phyloP scores from a whole-genome alignment of 2,113 vertebrate genomes.

The Barnardius zonarius region DNA sequence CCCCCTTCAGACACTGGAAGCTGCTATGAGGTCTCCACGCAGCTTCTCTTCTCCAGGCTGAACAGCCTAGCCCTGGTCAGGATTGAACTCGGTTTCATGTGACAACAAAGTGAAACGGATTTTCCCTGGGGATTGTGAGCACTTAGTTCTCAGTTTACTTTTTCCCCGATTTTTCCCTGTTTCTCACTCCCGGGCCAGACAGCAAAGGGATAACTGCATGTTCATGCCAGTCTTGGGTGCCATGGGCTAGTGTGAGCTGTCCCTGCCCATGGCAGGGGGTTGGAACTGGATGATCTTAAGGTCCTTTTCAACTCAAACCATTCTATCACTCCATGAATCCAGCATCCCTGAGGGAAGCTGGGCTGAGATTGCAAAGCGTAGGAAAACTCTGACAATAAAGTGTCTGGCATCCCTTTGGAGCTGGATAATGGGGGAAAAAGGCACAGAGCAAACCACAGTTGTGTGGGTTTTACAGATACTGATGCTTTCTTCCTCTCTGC shows the following conservation, averaged over 20 bases:
- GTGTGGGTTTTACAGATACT: neutral
- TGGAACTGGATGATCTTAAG: neutral
- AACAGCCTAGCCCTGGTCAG: neutral
- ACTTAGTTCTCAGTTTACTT: neutral
- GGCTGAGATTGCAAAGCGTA: neutral
- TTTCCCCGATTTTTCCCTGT: neutral
- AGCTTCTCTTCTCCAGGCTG: neutral
- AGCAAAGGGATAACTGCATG: neutral
- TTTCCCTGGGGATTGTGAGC: neutral
- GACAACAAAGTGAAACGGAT: neutral
- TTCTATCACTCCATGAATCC: neutral
- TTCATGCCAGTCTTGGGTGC: neutral
- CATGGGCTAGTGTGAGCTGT: neutral
- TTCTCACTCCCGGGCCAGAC: neutral
- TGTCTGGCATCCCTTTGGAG: neutral
- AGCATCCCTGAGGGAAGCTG: neutral
- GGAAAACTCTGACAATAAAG: neutral
- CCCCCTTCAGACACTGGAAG: neutral
- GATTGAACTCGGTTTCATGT: neutral
- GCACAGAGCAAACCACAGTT: neutral
- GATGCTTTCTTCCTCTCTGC: neutral
- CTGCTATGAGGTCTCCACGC: neutral
- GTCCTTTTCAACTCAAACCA: neutral
- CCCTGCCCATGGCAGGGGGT: neutral
- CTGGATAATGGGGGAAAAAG: neutral